A percentile compares a stretch with the other conserved stretches of the same genome.
These are phyloP conservation scores for Alectoris magna DNA, from an alignment of 2,797 vertebrate genomes.

Conservation along the genomic window DNA sequence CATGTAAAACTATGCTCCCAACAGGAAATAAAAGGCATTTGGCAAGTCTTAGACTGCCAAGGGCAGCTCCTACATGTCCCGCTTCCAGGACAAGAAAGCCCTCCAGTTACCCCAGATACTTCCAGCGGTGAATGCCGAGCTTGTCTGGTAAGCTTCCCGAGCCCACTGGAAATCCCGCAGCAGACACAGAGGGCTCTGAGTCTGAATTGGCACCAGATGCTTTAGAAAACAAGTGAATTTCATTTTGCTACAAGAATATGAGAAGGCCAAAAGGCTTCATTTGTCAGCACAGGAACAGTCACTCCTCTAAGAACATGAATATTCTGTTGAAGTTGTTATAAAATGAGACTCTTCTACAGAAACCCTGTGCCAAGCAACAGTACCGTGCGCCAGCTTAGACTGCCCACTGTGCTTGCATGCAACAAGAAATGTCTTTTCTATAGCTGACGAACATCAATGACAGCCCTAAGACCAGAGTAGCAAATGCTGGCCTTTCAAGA, in stretches of 20 bases:
- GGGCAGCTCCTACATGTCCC: slow-evolving; percentile 42
- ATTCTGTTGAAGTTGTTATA: slow-evolving; percentile 15
- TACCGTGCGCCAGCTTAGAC: neutral
- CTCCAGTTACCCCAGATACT: slow-evolving; percentile 27
- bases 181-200: slow-evolving; percentile 59
- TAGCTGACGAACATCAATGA: neutral
- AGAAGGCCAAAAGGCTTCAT: slow-evolving; percentile 39
- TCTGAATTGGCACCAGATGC: slow-evolving; percentile 48
- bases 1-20: slow-evolving; percentile 7
- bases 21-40: slow-evolving; percentile 52
- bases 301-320: slow-evolving; percentile 32
- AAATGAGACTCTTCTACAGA: slow-evolving; percentile 23
- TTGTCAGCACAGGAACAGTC: slow-evolving; percentile 48
- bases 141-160: slow-evolving; percentile 47
- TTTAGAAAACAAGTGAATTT: slow-evolving; percentile 47
- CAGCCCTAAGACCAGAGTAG: slow-evolving; percentile 1
- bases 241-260: slow-evolving; percentile 24
- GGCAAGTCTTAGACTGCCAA: neutral
- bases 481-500: neutral
- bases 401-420: neutral
- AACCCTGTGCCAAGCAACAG: slow-evolving; percentile 20
- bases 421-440: slow-evolving; percentile 3
- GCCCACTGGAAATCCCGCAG: slow-evolving; percentile 31
- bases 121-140: slow-evolving; percentile 47
- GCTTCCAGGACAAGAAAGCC: slow-evolving; percentile 57